phyloP scores from a whole-genome alignment of 2,113 vertebrate species.

The Paramisgurnus dabryanus region DNA sequence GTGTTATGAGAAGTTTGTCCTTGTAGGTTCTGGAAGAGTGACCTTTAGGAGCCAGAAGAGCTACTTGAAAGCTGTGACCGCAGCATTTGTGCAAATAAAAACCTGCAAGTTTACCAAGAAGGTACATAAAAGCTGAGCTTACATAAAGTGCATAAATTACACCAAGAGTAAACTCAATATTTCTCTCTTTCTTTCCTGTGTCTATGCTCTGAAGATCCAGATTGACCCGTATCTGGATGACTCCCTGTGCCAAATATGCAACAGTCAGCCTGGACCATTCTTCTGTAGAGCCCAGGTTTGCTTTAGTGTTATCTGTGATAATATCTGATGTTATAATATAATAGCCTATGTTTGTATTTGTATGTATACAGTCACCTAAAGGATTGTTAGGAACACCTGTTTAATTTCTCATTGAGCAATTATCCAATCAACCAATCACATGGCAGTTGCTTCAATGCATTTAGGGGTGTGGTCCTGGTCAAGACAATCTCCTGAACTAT shows the following conservation, averaged over 20 bases:
- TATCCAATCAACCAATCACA: no score
- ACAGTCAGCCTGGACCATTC: conserved; percentile 90
- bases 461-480: no score
- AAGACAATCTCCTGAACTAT: no score
- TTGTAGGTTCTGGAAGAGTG: conserved; percentile 92
- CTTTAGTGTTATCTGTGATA: no score
- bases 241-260: conserved; percentile 95
- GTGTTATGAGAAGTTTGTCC: neutral
- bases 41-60: conserved; percentile 97
- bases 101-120: conserved; percentile 98
- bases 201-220: conserved; percentile 80
- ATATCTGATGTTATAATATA: no score
- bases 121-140: conserved; percentile 65
- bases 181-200: neutral
- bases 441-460: no score
- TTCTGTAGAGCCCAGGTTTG: conserved; percentile 97
- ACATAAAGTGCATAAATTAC: neutral
- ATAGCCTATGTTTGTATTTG: no score
- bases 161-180: no score
- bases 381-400: no score
- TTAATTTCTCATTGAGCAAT: no score
- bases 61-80: conserved; percentile 93
- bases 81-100: conserved; percentile 97
- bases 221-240: conserved; percentile 98
- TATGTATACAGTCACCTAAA: no score